Base-by-base conservation (phyloP, 2,888 invertebrate genomes). In the Drosophila flavopinicola region DNA sequence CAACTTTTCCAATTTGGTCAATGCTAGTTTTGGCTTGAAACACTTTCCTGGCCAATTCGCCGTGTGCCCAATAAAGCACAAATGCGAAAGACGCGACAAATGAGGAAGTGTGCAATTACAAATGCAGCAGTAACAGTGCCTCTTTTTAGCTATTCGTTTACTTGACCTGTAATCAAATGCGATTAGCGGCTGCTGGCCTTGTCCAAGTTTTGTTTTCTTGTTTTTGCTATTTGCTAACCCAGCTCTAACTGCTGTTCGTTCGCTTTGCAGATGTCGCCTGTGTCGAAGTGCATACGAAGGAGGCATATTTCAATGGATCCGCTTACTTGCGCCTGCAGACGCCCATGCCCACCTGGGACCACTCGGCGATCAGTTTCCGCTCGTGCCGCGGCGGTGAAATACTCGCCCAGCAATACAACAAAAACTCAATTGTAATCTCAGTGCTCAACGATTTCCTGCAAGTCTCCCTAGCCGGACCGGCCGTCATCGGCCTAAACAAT, bases 301-400 rank as follows among this genome's bases (percentile, higher is more conserved):
- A 96, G 91, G 96, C 95, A 39, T 96, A 95, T 91, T 96, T 96
- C 92, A 96, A 96, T 92, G 95, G 95, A 78, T 94, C 95, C 83
- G 94, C 96, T 15, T 95, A 94, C 90, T 93, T 96, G 74, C 93
- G 94, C 88, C 92, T 96, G 74, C 91, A 93, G 71, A 93, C 94
- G 64, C 95, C 95, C 56, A 93, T 96, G 89, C 95, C 95, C 59
- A 93, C 96, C 82, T 95, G 95, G 90, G 94, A 94, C 88, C 95
- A 96, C 86, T 95, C 95, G 67, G 96, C 96, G 23, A 93, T 96
- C 78, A 96, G 95, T 91, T 96, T 96, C 91, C 93, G 95, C 79
- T 95, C 95, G 5, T 97, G 96, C 91, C 93, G 94, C 75, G 95
- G 95, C 69, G 95, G 95, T 42, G 94, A 93, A 91, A 91, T 95